Conservation (phyloP, 2,797 vertebrate genomes). For the Rhynchotus rufescens region DNA sequence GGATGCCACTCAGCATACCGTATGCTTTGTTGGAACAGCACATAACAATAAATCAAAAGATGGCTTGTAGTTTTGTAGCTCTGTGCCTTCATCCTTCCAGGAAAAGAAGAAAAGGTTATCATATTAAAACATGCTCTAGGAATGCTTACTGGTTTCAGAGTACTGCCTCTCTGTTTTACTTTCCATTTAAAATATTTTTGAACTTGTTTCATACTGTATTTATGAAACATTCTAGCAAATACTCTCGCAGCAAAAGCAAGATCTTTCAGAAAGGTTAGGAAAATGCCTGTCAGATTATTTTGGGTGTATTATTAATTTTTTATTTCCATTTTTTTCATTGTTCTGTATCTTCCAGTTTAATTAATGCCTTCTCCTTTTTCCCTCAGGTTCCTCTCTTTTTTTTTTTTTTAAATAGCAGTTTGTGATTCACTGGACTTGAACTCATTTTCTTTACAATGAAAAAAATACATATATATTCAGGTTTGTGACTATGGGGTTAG, state of each 20-base stretch:
- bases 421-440: slow-evolving; percentile 11
- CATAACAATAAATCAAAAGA: background rate
- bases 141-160: background rate
- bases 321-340: background rate
- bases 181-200: slow-evolving; percentile 8
- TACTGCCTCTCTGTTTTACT: background rate
- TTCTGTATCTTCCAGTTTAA: background rate
- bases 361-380: background rate
- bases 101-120: background rate
- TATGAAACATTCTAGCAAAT: background rate
- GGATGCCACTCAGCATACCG: background rate
- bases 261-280: background rate
- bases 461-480: background rate
- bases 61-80: background rate
- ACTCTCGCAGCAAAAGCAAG: background rate
- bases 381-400: background rate
- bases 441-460: slow-evolving; percentile 3
- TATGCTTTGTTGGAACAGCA: background rate
- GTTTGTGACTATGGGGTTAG: background rate
- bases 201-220: background rate
- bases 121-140: background rate
- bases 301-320: background rate
- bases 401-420: background rate
- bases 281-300: background rate
- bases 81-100: background rate